phyloP scores from a whole-genome alignment of 2,888 invertebrate genomes.

The Drosophila fulvimacula region DNA sequence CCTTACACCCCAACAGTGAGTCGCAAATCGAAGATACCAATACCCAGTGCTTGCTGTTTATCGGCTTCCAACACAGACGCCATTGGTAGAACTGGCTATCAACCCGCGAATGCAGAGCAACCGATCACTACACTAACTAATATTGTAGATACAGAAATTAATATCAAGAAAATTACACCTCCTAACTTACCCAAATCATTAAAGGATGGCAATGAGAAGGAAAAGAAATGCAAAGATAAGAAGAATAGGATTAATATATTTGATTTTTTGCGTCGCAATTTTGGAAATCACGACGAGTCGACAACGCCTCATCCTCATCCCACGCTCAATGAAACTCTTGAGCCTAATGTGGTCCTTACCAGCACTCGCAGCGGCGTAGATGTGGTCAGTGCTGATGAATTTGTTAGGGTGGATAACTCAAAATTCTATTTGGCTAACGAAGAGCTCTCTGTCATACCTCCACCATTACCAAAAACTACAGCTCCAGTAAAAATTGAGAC shows the following conservation, averaged over 20 bases:
- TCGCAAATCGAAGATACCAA: constrained; percentile 78
- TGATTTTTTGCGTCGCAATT: constrained; percentile 84
- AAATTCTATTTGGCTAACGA: constrained; percentile 82
- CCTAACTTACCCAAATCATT: constrained; percentile 68
- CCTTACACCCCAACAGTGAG: constrained; percentile 65
- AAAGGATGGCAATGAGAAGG: constrained; percentile 23
- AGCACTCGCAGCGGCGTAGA: constrained; percentile 69
- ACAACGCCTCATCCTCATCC: constrained; percentile 58
- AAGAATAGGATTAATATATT: constrained; percentile 84
- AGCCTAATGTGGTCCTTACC: constrained; percentile 58
- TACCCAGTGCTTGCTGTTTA: constrained; percentile 71
- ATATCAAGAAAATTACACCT: constrained; percentile 81
- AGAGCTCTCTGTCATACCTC: constrained; percentile 44
- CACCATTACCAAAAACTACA: constrained; percentile 71
- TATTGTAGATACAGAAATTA: constrained; percentile 83
- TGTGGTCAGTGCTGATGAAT: constrained; percentile 72
- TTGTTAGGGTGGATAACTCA: constrained; percentile 80
- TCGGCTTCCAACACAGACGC: constrained; percentile 74
- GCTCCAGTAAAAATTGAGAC: constrained; percentile 84
- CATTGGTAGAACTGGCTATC: constrained; percentile 67
- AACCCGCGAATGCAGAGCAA: constrained; percentile 51
- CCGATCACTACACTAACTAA: constrained; percentile 82
- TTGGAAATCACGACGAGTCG: constrained; percentile 75
- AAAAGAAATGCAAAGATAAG: constrained; percentile 52
- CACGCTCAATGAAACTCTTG: constrained; percentile 52